These are phyloP conservation scores for Neoarius graeffei DNA, from an alignment of 2,113 vertebrate species.

Conservation along the genomic window DNA sequence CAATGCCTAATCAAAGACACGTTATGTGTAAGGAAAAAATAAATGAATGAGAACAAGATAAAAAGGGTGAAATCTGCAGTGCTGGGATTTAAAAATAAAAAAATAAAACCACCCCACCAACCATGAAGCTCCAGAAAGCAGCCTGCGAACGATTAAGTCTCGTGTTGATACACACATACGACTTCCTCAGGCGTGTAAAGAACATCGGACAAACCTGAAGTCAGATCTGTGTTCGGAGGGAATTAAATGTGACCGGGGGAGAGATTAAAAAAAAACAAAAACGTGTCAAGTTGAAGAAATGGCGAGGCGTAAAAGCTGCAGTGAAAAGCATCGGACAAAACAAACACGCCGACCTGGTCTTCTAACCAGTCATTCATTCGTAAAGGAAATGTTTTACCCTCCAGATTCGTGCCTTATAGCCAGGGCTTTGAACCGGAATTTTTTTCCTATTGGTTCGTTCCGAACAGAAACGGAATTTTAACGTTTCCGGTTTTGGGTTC, in stretches of 20 bases:
- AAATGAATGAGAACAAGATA: background rate
- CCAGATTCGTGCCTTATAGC: background rate
- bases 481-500: no score
- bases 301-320: background rate
- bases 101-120: background rate
- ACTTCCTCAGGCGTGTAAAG: background rate
- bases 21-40: background rate
- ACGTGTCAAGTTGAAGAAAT: background rate
- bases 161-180: background rate
- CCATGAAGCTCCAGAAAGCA: background rate
- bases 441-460: no score
- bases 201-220: background rate
- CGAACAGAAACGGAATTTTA: no score
- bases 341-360: background rate
- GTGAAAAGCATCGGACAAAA: background rate
- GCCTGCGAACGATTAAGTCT: conserved; percentile 7
- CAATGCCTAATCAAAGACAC: background rate
- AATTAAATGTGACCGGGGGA: background rate
- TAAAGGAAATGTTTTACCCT: background rate
- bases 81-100: background rate
- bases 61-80: background rate
- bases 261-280: no score
- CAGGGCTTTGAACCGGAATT: no score
- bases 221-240: background rate
- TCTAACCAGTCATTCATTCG: background rate